Conservation (phyloP, 2,113 vertebrate species). For the Phaethornis superciliosus region DNA sequence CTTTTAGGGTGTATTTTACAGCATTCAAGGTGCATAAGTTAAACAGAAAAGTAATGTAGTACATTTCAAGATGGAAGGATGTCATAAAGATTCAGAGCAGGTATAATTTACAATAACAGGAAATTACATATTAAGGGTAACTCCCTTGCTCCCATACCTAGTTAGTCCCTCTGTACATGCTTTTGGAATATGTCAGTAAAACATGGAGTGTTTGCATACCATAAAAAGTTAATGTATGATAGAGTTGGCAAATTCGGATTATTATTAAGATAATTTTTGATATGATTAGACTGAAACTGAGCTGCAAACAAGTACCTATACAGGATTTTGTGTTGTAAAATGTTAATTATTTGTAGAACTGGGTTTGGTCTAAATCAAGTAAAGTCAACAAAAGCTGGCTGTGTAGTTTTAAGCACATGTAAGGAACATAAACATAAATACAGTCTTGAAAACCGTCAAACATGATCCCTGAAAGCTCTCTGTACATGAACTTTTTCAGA, state of each 20-base stretch:
- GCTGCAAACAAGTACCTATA: neutral
- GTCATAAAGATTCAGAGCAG: slow-evolving; percentile 57
- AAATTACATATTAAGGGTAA: slow-evolving; percentile 50
- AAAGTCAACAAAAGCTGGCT: neutral
- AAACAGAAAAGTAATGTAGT: slow-evolving; percentile 62
- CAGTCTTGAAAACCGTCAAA: neutral
- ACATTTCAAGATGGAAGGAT: slow-evolving; percentile 67
- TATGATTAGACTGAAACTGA: neutral
- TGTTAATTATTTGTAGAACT: neutral
- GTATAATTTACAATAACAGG: slow-evolving; percentile 64
- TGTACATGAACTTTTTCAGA: neutral
- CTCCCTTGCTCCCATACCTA: neutral
- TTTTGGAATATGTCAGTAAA: slow-evolving; percentile 16
- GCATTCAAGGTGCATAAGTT: slow-evolving; percentile 63
- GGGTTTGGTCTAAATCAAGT: neutral
- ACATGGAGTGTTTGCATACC: neutral
- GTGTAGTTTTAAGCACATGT: neutral
- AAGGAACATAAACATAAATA: neutral
- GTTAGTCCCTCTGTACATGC: neutral
- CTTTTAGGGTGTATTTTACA: slow-evolving; percentile 74
- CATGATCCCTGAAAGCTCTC: neutral
- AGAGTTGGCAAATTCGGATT: neutral
- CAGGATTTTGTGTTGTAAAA: neutral
- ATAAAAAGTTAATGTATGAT: slow-evolving; percentile 32
- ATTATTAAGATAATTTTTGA: slow-evolving; percentile 9